Percentiles rank a stretch among this genome's conserved stretches.
These are phyloP conservation scores for Acanthacorydalis orientalis DNA, from an alignment of 2,888 invertebrate genomes.

Conservation along the genomic window DNA sequence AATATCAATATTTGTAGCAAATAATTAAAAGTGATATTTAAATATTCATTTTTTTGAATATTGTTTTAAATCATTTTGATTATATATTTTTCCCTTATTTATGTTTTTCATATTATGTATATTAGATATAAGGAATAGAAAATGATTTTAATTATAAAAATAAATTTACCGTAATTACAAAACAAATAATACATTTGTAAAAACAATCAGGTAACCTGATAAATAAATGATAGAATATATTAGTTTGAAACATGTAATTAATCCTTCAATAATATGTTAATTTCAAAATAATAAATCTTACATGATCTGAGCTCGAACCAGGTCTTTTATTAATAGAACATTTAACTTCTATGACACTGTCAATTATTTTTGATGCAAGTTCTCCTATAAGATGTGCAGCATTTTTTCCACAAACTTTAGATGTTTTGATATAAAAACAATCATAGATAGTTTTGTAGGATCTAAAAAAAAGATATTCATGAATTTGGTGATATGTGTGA, in stretches of 20 bases:
- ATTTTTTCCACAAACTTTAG: conserved; percentile 30
- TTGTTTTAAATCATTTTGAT: too few species aligned
- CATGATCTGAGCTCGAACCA: conserved; percentile 15
- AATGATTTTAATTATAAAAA: too few species aligned
- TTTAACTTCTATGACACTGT: conserved; percentile 16
- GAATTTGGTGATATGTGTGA: background rate
- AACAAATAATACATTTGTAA: conserved; percentile 1
- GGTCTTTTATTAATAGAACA: conserved; percentile 15
- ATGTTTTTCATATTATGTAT: too few species aligned
- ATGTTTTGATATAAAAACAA: conserved; percentile 32
- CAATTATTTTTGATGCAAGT: conserved; percentile 18
- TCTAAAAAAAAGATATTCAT: conserved; percentile 17
- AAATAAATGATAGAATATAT: background rate
- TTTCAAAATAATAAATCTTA: background rate
- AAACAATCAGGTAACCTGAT: background rate
- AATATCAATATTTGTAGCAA: too few species aligned
- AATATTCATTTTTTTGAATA: too few species aligned
- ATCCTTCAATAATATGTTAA: background rate
- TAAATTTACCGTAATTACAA: background rate
- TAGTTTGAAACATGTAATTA: conserved; percentile 4
- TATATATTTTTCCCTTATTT: too few species aligned
- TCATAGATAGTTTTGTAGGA: conserved; percentile 29
- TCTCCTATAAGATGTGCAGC: conserved; percentile 25
- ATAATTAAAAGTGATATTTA: too few species aligned
- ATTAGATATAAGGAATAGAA: too few species aligned